Percentiles rank a stretch among this genome's conserved stretches.
Evolutionary conservation across 2,113 vertebrate species (phyloP).

Genomic region (Lampris megalopsis): DNA sequence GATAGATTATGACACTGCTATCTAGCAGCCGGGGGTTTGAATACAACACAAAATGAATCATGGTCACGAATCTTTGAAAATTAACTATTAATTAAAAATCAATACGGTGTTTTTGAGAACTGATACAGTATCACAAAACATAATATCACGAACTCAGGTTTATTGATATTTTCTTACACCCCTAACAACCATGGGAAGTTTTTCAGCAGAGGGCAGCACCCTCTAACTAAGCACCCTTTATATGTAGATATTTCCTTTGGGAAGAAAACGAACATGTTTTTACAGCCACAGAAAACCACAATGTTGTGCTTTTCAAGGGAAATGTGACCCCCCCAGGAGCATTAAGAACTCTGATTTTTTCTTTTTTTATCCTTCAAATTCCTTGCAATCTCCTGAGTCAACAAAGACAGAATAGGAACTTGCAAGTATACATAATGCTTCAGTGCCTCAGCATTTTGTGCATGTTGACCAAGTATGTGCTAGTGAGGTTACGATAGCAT

Average conservation of each 20-base stretch:
- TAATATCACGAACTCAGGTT: not conserved
- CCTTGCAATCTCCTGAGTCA: conserved; percentile 26
- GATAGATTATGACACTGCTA: too few relatives aligned
- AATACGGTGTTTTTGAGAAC: not conserved
- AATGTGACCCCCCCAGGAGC: not conserved
- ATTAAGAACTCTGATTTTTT: not conserved
- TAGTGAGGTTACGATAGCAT: conserved; percentile 21
- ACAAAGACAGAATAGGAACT: conserved; percentile 20
- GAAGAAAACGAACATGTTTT: conserved; percentile 9
- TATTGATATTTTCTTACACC: not conserved
- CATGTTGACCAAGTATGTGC: conserved; percentile 28
- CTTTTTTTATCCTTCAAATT: not conserved
- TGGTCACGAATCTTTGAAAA: too few relatives aligned
- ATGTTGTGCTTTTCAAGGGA: not conserved
- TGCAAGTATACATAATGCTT: conserved; percentile 15
- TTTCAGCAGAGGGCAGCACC: not conserved
- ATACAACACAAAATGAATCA: too few relatives aligned
- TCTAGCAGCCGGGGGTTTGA: too few relatives aligned
- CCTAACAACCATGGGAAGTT: not conserved
- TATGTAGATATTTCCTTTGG: not conserved
- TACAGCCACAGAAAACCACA: not conserved
- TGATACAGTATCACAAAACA: not conserved
- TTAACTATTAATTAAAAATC: too few relatives aligned
- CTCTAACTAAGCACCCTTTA: not conserved
- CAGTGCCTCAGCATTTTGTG: conserved; percentile 31